These are phyloP conservation scores for Condylostylus longicornis DNA, from an alignment of 1,140 invertebrate genomes.

Conservation along the genomic window DNA sequence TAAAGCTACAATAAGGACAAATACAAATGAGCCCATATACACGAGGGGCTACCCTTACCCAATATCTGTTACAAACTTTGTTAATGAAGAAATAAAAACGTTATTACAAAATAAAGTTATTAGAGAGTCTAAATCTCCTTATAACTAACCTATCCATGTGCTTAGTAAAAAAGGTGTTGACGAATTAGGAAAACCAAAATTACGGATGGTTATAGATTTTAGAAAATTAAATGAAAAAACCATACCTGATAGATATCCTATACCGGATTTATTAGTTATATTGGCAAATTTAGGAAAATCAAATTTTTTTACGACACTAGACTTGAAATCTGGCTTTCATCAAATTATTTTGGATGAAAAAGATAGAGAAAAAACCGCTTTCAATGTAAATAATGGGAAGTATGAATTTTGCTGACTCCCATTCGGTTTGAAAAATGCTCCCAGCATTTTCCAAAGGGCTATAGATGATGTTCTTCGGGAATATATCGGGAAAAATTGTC, in stretches of 20 bases:
- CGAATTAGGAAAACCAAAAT: slow-evolving; percentile 9
- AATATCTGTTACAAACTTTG: slow-evolving; percentile 1
- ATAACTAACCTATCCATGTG: slow-evolving; percentile 5
- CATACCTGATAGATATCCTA: not conserved
- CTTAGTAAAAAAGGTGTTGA: slow-evolving; percentile 9
- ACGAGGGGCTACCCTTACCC: slow-evolving; percentile 6
- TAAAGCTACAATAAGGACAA: slow-evolving; percentile 5
- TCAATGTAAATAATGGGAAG: not conserved
- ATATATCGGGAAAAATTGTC: not conserved
- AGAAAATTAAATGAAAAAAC: slow-evolving; percentile 13
- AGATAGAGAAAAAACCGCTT: slow-evolving; percentile 5
- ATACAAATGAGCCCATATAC: slow-evolving; percentile 5
- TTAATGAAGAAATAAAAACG: slow-evolving; percentile 16
- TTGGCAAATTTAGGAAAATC: not conserved
- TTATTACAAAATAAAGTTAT: slow-evolving; percentile 13
- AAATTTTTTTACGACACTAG: slow-evolving; percentile 5
- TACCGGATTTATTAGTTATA: slow-evolving; percentile 1
- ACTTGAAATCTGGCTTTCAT: slow-evolving; percentile 30
- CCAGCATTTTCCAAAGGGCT: slow-evolving; percentile 29
- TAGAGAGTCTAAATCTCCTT: slow-evolving; percentile 1
- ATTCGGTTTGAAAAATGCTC: slow-evolving; percentile 29
- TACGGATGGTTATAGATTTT: slow-evolving; percentile 21
- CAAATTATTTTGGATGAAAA: slow-evolving; percentile 1
- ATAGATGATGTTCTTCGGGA: slow-evolving; percentile 29
- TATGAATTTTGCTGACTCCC: slow-evolving; percentile 13